phyloP scores from a whole-genome alignment of 2,113 vertebrate genomes.

The Sorex fumeus region DNA sequence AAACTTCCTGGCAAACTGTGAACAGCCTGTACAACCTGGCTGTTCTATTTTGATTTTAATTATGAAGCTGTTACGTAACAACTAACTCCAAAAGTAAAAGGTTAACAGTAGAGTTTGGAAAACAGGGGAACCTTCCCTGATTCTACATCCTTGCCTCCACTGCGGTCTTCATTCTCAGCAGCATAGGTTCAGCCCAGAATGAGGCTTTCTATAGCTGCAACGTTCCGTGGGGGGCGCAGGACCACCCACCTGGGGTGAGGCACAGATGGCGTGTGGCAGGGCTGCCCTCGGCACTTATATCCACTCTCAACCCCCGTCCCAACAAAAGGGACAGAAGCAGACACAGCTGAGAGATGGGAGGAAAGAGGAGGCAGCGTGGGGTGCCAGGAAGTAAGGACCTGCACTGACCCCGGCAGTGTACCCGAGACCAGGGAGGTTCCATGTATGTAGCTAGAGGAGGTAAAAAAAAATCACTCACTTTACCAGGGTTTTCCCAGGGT shows the following conservation, averaged over 20 bases:
- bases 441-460: neutral
- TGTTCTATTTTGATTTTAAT: neutral
- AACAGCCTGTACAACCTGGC: neutral
- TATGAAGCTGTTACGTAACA: constrained; percentile 35
- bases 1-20: neutral
- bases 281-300: neutral
- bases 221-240: neutral
- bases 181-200: too few relatives aligned
- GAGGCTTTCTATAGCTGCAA: neutral
- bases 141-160: neutral
- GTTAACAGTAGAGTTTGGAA: neutral
- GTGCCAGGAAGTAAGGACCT: neutral
- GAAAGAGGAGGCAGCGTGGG: neutral
- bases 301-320: neutral
- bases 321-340: neutral
- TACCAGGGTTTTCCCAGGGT: neutral
- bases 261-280: neutral
- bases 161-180: neutral
- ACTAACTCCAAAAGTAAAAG: constrained; percentile 53
- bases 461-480: neutral
- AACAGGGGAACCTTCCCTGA: neutral
- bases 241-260: neutral
- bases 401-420: too few relatives aligned
- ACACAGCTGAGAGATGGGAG: neutral
- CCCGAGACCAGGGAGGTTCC: neutral